Conservation (phyloP, 2,113 vertebrate genomes). For the Oryzias melastigma region DNA sequence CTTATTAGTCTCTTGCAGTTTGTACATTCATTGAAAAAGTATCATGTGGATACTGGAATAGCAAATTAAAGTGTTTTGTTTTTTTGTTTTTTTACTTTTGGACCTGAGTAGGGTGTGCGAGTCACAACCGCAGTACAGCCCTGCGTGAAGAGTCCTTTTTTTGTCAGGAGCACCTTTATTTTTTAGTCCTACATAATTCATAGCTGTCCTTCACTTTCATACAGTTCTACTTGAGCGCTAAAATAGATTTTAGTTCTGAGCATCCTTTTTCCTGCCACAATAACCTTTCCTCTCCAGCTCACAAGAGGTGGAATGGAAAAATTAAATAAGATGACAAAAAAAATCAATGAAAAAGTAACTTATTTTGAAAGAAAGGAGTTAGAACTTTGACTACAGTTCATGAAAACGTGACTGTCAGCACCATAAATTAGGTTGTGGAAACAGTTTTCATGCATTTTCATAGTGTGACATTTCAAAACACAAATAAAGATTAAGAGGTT, state of each 20-base stretch:
- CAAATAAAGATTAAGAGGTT: too few relatives aligned
- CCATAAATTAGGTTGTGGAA: not conserved
- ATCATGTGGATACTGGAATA: slow-evolving; percentile 19
- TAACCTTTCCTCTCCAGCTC: slow-evolving; percentile 18
- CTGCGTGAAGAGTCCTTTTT: slow-evolving; percentile 57
- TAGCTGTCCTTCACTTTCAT: slow-evolving; percentile 74
- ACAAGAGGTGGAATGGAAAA: slow-evolving; percentile 20
- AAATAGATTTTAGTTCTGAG: slow-evolving; percentile 54
- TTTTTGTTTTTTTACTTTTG: slow-evolving; percentile 37
- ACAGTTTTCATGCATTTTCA: too few relatives aligned
- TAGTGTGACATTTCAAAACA: too few relatives aligned
- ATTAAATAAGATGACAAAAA: slow-evolving; percentile 17
- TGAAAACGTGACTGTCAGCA: not conserved
- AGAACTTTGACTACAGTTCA: not conserved
- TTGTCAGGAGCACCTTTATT: slow-evolving; percentile 64
- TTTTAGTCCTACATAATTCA: slow-evolving; percentile 72
- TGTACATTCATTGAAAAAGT: slow-evolving; percentile 18
- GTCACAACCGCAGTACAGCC: slow-evolving; percentile 43
- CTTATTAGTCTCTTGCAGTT: slow-evolving; percentile 4
- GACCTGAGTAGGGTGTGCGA: slow-evolving; percentile 43
- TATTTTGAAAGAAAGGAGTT: slow-evolving; percentile 17
- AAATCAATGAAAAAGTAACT: slow-evolving; percentile 9
- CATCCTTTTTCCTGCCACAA: slow-evolving; percentile 33
- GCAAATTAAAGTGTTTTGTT: slow-evolving; percentile 44
- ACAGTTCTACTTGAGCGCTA: slow-evolving; percentile 68